Evolutionary conservation across 35 echinoderm and acorn worm genomes (phyloP).

Genomic region (Apostichopus japonicus): DNA sequence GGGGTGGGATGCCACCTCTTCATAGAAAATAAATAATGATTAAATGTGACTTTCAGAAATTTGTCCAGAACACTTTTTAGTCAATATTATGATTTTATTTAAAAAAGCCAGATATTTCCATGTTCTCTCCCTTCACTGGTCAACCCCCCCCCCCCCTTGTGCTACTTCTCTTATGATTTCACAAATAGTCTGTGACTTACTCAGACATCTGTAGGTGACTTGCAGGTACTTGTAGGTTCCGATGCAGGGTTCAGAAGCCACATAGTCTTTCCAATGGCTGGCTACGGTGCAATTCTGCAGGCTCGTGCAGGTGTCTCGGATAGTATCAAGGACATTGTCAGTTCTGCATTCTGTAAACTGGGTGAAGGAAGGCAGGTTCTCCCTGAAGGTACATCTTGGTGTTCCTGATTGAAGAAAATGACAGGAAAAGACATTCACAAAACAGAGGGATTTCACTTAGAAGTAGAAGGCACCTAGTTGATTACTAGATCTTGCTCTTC

Average conservation of each 20-base stretch:
- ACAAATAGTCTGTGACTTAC: conserved; percentile 58
- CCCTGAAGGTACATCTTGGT: conserved; percentile 67
- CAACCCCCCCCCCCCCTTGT: too few species aligned
- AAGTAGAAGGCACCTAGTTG: neutral
- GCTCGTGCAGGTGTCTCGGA: conserved; percentile 67
- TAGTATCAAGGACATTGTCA: conserved; percentile 48
- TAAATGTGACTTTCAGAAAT: too few species aligned
- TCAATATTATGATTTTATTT: too few species aligned
- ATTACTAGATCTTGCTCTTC: too few species aligned
- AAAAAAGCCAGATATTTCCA: too few species aligned
- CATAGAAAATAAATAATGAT: too few species aligned
- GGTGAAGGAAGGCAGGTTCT: conserved; percentile 47
- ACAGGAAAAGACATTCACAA: neutral
- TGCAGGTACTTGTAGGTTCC: conserved; percentile 89
- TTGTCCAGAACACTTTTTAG: too few species aligned
- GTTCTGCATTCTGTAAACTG: conserved; percentile 66
- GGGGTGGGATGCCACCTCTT: too few species aligned
- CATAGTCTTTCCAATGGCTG: conserved; percentile 78
- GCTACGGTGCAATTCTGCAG: conserved; percentile 77
- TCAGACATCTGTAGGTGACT: conserved; percentile 91
- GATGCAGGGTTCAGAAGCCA: conserved; percentile 63
- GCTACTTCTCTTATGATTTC: too few species aligned
- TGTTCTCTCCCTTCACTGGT: too few species aligned
- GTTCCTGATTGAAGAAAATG: neutral
- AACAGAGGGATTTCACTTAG: neutral